Evolutionary conservation across 2,113 vertebrate genomes (phyloP).

Genomic region (Colaptes auratus): DNA sequence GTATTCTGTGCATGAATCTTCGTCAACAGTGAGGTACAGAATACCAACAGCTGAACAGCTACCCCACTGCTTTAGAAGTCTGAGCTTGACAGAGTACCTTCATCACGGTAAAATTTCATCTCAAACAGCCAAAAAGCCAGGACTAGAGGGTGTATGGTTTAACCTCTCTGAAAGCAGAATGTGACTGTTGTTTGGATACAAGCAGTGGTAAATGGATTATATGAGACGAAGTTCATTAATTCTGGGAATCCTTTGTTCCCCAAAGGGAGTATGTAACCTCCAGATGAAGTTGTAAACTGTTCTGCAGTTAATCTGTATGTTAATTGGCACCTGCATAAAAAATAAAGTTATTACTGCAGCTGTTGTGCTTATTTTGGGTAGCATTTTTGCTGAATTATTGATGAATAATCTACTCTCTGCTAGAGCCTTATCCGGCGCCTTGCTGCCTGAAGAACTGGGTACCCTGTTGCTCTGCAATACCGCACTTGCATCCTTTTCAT

Average conservation of each 20-base stretch:
- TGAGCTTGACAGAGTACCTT: neutral
- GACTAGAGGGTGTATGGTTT: neutral
- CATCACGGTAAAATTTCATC: neutral
- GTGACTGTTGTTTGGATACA: neutral
- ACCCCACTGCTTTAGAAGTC: neutral
- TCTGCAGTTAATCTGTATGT: neutral
- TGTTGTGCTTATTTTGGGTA: neutral
- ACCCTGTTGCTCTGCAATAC: accelerated
- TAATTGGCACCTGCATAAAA: neutral
- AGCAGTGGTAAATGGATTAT: neutral
- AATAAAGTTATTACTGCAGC: neutral
- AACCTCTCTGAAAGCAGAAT: neutral
- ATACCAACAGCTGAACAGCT: neutral
- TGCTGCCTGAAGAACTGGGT: neutral
- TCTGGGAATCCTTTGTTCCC: neutral
- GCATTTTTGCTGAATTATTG: neutral
- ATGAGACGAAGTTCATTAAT: neutral
- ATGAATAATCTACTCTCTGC: neutral
- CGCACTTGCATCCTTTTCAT: neutral
- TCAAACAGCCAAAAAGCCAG: neutral
- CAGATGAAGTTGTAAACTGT: neutral
- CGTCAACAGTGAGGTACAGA: neutral
- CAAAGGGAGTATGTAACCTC: neutral
- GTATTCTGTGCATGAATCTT: neutral
- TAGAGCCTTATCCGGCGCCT: neutral